phyloP scores from a whole-genome alignment of 2,113 vertebrate genomes.

The Mustelus asterias region DNA sequence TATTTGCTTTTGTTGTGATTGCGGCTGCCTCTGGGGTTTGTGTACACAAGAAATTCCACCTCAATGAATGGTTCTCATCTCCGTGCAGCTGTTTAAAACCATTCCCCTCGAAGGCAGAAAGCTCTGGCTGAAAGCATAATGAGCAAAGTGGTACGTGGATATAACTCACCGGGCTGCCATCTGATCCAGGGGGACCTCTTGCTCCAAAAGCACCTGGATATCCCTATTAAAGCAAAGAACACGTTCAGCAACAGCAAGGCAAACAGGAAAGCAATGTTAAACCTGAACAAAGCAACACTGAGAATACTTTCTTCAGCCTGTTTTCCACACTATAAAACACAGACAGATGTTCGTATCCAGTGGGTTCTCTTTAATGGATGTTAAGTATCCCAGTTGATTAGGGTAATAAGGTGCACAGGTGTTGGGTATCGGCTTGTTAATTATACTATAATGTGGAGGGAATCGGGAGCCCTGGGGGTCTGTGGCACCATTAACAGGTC shows the following conservation, averaged over 20 bases:
- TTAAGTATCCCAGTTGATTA: too few species aligned
- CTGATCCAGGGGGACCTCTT: slow-evolving; percentile 80
- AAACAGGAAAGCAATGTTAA: background rate
- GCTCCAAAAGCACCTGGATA: slow-evolving; percentile 79
- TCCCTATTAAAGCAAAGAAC: slow-evolving; percentile 56
- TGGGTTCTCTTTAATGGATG: too few species aligned
- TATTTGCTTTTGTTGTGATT: background rate
- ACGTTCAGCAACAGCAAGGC: background rate
- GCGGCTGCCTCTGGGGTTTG: background rate
- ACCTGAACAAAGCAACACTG: background rate
- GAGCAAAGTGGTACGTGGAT: background rate
- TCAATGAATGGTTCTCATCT: background rate
- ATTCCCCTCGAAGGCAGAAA: background rate
- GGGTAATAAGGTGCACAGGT: too few species aligned
- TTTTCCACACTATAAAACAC: background rate
- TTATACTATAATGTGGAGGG: too few species aligned
- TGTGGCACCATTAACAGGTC: too few species aligned
- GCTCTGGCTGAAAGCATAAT: background rate
- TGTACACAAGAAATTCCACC: too few species aligned
- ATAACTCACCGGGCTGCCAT: slow-evolving; percentile 81
- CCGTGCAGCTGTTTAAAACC: background rate
- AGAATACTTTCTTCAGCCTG: background rate
- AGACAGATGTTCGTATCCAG: background rate
- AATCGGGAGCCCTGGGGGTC: too few species aligned
- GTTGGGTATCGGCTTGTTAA: too few species aligned